Evolutionary conservation across 1,140 invertebrate species (phyloP), one percentile per base, ranked within the genome.

Genomic region (Holcopasites calliopsidis): DNA sequence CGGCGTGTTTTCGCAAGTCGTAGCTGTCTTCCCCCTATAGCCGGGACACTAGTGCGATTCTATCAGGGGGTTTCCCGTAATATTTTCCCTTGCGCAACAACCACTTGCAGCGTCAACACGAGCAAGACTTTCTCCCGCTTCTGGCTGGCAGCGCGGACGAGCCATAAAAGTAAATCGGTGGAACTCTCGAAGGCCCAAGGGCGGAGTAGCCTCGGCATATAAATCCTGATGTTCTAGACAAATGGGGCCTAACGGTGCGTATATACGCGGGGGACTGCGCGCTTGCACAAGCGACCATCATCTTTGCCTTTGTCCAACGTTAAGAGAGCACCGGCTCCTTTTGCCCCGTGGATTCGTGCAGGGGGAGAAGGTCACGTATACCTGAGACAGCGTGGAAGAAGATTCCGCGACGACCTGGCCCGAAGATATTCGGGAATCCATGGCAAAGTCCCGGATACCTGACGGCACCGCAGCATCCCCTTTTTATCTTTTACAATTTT

Each of bases 201-300:
- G 79, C 69, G 75, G 75, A 72, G 74, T 55, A 79, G 55, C 69
- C 62, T 75, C 74, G 70, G 49, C 78, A 83, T n/a, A n/a, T 83
- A 84, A 84, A 83, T 79, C 75, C 66, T 44, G 74, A 73, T 73
- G 68, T 84, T 74, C 64, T 84, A 84, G 82, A 84, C 66, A 82
- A 84, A 84, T 84, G 80, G 82, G 58, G 50, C 74, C 74, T 75
- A 84, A 85, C 82, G 76, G 79, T 79, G 82, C 75, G 75, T 72
- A 58, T 69, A 64, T 55, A 55, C 52, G n/a, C 58, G 60, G 31
- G 44, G 54, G 42, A 72, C 47, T 38, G 26, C 28, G 74, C 61
- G 31, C n/a, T 58, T 49, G 61, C 65, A 66, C 40, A 58, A 66
- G 42, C 72, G 40, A 49, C 21, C 40, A 28, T 66, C 35, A 18